A percentile compares a stretch with the other conserved stretches of the same genome.
Conservation (phyloP, 2,797 vertebrate species). For the Pseudochirops corinnae region DNA sequence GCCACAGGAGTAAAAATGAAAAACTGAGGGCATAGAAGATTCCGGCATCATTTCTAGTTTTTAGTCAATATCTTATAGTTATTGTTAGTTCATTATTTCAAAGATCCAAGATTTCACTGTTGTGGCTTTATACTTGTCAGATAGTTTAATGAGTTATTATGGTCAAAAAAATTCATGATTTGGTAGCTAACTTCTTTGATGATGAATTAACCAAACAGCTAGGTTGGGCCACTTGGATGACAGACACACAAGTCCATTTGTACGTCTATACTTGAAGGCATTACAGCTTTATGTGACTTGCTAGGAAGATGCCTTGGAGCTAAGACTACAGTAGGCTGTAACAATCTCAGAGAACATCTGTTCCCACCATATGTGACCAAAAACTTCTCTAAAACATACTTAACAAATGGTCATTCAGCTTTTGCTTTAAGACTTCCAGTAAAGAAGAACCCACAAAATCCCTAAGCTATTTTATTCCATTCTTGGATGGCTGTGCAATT, state of each 20-base stretch:
- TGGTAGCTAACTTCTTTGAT: background rate
- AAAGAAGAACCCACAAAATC: background rate
- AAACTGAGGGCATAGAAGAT: background rate
- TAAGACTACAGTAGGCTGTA: background rate
- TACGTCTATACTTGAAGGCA: background rate
- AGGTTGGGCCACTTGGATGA: background rate
- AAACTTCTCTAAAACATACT: background rate
- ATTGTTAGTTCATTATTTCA: background rate
- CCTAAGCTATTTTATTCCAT: background rate
- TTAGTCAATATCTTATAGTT: background rate
- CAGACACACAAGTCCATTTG: background rate
- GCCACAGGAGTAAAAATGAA: background rate
- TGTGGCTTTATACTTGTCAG: background rate
- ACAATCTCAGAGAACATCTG: background rate
- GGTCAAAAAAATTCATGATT: background rate
- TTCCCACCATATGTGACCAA: background rate
- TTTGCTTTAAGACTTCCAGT: background rate
- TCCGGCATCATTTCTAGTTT: conserved; percentile 9
- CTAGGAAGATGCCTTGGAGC: background rate
- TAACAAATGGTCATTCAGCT: background rate
- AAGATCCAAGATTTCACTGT: background rate
- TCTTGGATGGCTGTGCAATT: background rate
- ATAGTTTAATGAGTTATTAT: background rate
- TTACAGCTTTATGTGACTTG: background rate
- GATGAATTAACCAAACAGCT: background rate